Conservation (phyloP, 1,140 invertebrate genomes). For the Megalonaias nervosa region DNA sequence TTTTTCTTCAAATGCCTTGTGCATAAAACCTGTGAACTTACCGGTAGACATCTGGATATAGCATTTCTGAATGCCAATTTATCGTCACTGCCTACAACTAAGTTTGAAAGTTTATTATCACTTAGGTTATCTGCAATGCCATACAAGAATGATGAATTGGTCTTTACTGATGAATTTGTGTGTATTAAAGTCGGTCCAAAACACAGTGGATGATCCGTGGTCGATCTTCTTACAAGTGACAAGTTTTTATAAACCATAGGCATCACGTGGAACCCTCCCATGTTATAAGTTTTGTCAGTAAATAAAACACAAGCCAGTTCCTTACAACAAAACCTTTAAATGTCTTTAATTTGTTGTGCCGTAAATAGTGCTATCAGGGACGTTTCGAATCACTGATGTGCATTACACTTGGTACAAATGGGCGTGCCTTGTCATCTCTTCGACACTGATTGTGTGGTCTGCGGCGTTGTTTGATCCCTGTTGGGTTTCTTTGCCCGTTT, state of each 20-base stretch:
- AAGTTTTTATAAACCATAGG: conserved; percentile 3
- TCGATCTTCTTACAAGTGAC: conserved; percentile 11
- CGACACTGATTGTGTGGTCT: conserved; percentile 9
- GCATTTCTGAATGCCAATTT: conserved; percentile 2
- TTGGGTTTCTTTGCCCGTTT: background rate
- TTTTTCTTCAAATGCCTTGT: no score
- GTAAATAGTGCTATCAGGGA: conserved; percentile 13
- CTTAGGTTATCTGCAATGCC: conserved; percentile 11
- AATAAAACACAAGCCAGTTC: background rate
- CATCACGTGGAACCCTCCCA: conserved; percentile 15
- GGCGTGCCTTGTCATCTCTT: conserved; percentile 11
- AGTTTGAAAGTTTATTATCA: background rate
- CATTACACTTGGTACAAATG: conserved; percentile 9
- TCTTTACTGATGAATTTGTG: conserved; percentile 5
- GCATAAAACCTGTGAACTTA: background rate
- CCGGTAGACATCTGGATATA: background rate
- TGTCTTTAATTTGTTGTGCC: conserved; percentile 7
- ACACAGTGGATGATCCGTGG: conserved; percentile 12
- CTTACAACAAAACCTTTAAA: conserved; percentile 9
- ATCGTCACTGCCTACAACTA: background rate
- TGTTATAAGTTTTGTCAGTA: conserved; percentile 17
- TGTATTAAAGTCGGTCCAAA: conserved; percentile 19
- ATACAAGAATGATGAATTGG: conserved; percentile 4
- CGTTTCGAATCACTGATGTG: conserved; percentile 1
- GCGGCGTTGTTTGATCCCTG: background rate